Percentiles rank a stretch among this genome's conserved stretches.
Conservation (phyloP, 1,140 invertebrate genomes). For the Drosophila rhopaloa region DNA sequence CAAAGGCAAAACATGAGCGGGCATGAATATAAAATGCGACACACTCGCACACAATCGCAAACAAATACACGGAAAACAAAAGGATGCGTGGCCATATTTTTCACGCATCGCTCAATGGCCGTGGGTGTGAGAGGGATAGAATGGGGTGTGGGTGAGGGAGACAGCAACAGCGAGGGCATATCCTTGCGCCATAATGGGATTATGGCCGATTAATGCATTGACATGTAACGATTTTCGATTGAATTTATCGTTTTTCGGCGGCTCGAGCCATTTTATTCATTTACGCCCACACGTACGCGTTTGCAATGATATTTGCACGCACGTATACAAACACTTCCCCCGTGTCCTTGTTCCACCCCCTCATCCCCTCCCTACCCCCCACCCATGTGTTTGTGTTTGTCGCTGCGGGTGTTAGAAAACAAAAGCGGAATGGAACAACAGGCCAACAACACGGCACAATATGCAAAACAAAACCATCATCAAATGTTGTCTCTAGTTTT, state of each 20-base stretch:
- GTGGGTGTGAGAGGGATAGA: slow-evolving; percentile 6
- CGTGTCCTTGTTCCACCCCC: not conserved
- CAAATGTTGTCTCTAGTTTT: slow-evolving; percentile 59
- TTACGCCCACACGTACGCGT: slow-evolving; percentile 73
- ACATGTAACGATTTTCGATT: slow-evolving; percentile 85
- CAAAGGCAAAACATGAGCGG: slow-evolving; percentile 66
- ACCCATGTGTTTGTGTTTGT: slow-evolving; percentile 38
- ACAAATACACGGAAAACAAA: slow-evolving; percentile 56
- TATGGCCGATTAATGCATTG: slow-evolving; percentile 85
- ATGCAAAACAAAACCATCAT: slow-evolving; percentile 74
- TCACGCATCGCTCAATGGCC: slow-evolving; percentile 58
- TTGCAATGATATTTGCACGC: slow-evolving; percentile 75
- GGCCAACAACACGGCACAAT: slow-evolving; percentile 55
- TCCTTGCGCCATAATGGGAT: slow-evolving; percentile 84
- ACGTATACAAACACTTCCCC: slow-evolving; percentile 45
- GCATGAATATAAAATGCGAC: slow-evolving; percentile 81
- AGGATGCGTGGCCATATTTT: slow-evolving; percentile 81
- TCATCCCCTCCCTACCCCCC: not conserved
- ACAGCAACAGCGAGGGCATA: slow-evolving; percentile 50
- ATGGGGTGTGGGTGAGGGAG: not conserved
- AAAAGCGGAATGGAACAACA: slow-evolving; percentile 67
- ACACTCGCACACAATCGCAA: not conserved
- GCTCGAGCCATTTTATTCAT: slow-evolving; percentile 82
- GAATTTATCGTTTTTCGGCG: slow-evolving; percentile 83
- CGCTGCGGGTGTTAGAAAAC: slow-evolving; percentile 80